Evolutionary conservation across 2,888 invertebrate species (phyloP).

Genomic region (Heptascelio sp.): DNA sequence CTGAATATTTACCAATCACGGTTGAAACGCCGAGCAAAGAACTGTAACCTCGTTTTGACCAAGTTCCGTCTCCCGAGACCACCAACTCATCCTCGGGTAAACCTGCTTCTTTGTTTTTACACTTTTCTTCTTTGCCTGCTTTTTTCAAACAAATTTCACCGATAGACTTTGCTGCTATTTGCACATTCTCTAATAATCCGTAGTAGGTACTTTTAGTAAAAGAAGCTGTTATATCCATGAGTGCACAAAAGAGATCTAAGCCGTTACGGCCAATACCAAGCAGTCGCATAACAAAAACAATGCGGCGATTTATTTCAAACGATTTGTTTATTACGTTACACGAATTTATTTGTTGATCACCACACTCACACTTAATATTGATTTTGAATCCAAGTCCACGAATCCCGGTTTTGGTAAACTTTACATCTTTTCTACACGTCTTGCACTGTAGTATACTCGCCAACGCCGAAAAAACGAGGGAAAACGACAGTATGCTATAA

Average conservation of each 20-base stretch:
- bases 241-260: neutral
- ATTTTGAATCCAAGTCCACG: no score
- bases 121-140: neutral
- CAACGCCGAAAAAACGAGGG: no score
- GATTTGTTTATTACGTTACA: no score
- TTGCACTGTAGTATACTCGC: no score
- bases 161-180: neutral
- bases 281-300: conserved; percentile 8
- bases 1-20: no score
- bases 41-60: neutral
- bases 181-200: neutral
- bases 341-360: no score
- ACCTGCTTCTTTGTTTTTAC: neutral
- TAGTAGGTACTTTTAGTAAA: neutral
- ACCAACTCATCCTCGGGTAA: neutral
- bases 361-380: no score
- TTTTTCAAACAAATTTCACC: neutral
- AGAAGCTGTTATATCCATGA: conserved; percentile 3
- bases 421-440: no score
- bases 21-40: no score
- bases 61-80: neutral
- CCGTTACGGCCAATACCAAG: neutral
- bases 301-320: conserved; percentile 3
- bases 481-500: no score
- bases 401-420: no score